A percentile compares a stretch with the other conserved stretches of the same genome.
These are phyloP conservation scores for Thereva nobilitata DNA, from an alignment of 2,888 invertebrate species.

Conservation along the genomic window DNA sequence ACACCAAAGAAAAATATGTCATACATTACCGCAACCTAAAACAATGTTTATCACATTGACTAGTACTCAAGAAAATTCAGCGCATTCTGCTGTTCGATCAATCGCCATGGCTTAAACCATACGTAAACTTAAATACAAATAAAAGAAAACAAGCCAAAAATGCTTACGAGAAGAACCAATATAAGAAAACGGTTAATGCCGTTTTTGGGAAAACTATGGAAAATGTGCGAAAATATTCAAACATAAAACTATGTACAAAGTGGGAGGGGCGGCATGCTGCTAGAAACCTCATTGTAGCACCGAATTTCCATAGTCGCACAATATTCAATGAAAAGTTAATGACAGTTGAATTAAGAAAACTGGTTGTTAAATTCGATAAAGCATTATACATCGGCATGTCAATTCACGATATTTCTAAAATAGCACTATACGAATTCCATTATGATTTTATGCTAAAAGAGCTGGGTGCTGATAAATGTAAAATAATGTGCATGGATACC, in stretches of 20 bases:
- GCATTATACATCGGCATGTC: conserved; percentile 41
- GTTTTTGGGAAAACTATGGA: conserved; percentile 45
- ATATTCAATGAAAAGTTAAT: conserved; percentile 42
- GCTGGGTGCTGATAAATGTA: background rate
- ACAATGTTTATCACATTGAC: conserved; percentile 46
- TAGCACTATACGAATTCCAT: conserved; percentile 41
- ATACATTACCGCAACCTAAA: conserved; percentile 48
- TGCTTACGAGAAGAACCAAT: conserved; percentile 44
- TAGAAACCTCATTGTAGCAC: background rate
- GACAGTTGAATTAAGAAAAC: conserved; percentile 40
- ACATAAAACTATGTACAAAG: conserved; percentile 38
- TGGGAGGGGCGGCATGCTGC: conserved; percentile 12
- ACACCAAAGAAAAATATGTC: conserved; percentile 46
- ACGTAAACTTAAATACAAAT: conserved; percentile 40
- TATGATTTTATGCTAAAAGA: conserved; percentile 33
- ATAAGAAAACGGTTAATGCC: conserved; percentile 21
- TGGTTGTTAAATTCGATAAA: conserved; percentile 39
- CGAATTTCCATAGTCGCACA: background rate
- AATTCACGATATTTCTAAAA: conserved; percentile 42
- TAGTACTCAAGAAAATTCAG: conserved; percentile 48
- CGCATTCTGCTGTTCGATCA: conserved; percentile 47
- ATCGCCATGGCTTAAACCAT: conserved; percentile 46
- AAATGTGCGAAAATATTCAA: conserved; percentile 40
- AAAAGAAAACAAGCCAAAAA: conserved; percentile 19
- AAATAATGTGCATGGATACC: background rate